Percentiles rank a stretch among this genome's conserved stretches.
phyloP scores from a whole-genome alignment of 2,113 vertebrate genomes.

The Solenodon paradoxus region DNA sequence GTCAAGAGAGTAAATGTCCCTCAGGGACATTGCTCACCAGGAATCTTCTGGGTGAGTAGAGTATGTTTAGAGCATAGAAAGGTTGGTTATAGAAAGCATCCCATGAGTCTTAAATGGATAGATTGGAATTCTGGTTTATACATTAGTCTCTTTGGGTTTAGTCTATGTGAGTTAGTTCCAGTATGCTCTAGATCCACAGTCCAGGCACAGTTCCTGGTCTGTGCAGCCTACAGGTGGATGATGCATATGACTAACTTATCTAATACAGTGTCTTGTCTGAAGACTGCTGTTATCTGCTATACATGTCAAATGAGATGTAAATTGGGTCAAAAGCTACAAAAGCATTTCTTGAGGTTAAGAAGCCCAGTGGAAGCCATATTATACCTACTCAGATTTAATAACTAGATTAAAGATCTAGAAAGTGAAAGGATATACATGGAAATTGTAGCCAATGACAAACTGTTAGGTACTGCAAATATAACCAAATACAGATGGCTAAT shows the following conservation, averaged over 20 bases:
- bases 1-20: neutral
- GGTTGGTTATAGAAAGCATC: neutral
- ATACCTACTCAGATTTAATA: neutral
- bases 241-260: neutral
- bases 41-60: neutral
- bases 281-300: neutral
- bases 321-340: neutral
- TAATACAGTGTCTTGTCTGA: neutral
- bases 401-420: slow-evolving; percentile 21
- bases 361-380: neutral
- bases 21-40: neutral
- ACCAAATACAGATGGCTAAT: slow-evolving; percentile 60
- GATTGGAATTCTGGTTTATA: neutral
- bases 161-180: neutral
- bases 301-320: neutral
- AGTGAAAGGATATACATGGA: neutral
- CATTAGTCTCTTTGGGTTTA: neutral
- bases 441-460: slow-evolving; percentile 41
- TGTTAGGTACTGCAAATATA: slow-evolving; percentile 30
- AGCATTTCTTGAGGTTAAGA: neutral
- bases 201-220: neutral
- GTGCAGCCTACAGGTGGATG: neutral
- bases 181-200: neutral
- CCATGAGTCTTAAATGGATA: neutral
- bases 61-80: neutral